phyloP scores from a whole-genome alignment of 2,888 invertebrate genomes.

The Ceriagrion tenellum region DNA sequence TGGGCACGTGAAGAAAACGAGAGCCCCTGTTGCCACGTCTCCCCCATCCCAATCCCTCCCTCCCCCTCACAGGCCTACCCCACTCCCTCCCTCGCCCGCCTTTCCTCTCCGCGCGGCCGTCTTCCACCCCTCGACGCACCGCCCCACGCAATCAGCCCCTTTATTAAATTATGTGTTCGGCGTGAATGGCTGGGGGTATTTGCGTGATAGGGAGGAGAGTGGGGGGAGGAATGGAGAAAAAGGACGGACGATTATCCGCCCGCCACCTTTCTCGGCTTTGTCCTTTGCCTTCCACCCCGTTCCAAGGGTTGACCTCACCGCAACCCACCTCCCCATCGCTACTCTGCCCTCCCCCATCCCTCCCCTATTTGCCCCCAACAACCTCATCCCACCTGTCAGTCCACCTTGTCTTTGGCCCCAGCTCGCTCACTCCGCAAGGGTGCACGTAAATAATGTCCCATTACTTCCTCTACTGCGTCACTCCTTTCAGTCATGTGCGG shows the following conservation, averaged over 20 bases:
- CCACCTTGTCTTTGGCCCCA: neutral
- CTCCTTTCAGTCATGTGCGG: neutral
- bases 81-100: neutral
- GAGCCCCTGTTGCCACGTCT: neutral
- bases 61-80: neutral
- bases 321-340: no score
- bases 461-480: conserved; percentile 9
- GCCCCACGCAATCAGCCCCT: conserved; percentile 53
- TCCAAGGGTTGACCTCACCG: neutral
- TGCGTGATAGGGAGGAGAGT: neutral
- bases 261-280: neutral
- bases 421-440: neutral
- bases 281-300: neutral
- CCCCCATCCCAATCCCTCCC: neutral
- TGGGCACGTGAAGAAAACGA: neutral
- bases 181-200: conserved; percentile 42
- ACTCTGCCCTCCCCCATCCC: no score
- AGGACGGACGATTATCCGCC: neutral
- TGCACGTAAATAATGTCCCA: conserved; percentile 47
- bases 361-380: neutral
- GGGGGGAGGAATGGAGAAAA: neutral
- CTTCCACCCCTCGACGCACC: no score
- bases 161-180: conserved; percentile 65
- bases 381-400: neutral
- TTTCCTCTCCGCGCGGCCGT: neutral